Percentiles rank a stretch among this genome's conserved stretches.
phyloP scores from a whole-genome alignment of 2,888 invertebrate species.

The Dusona sp. region DNA sequence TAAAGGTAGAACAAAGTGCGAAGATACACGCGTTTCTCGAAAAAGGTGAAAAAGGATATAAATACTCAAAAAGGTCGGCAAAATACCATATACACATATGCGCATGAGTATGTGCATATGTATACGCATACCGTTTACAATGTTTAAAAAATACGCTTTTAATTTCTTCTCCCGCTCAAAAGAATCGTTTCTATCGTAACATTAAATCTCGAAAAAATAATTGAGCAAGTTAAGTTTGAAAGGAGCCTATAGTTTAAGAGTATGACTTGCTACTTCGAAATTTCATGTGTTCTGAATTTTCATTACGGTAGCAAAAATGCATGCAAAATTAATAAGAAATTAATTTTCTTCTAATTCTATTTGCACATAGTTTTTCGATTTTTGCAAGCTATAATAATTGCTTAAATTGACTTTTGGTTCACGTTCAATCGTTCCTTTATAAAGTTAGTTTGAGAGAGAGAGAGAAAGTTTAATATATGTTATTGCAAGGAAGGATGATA shows the following conservation, averaged over 20 bases:
- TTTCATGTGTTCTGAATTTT: not conserved
- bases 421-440: not conserved
- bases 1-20: conserved; percentile 38
- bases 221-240: not conserved
- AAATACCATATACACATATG: not conserved
- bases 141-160: not conserved
- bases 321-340: not conserved
- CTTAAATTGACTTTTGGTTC: not conserved
- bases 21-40: conserved; percentile 34
- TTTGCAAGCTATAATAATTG: not conserved
- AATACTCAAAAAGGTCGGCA: not conserved
- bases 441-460: not conserved
- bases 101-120: not conserved
- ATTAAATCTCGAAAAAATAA: not conserved
- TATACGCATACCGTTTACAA: not conserved
- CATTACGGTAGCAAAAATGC: not conserved
- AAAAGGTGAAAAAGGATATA: conserved; percentile 24
- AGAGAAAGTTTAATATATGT: not conserved
- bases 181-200: not conserved
- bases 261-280: no score
- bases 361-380: not conserved
- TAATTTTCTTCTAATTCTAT: not conserved
- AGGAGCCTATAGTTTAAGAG: not conserved
- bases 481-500: not conserved
- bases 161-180: not conserved